phyloP scores from a whole-genome alignment of 2,888 invertebrate genomes.

The Dicycla oo region DNA sequence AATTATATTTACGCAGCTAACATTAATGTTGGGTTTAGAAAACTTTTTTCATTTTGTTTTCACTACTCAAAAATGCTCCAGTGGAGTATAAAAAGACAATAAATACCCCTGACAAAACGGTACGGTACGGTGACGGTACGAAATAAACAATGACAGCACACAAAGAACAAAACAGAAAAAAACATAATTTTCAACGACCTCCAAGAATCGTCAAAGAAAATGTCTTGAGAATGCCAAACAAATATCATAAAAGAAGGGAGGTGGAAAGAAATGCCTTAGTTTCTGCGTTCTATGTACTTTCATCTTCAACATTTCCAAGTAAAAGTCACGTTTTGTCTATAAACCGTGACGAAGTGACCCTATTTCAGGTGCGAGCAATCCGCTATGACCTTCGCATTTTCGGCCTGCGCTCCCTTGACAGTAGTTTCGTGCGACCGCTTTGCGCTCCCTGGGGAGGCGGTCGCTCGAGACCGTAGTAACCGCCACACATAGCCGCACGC shows the following conservation, averaged over 20 bases:
- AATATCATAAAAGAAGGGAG: conserved; percentile 67
- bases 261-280: conserved; percentile 58
- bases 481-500: conserved; percentile 81
- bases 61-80: conserved; percentile 26
- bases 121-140: conserved; percentile 17
- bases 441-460: conserved; percentile 80
- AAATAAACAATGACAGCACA: conserved; percentile 44
- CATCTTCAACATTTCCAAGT: conserved; percentile 78
- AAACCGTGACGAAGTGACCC: conserved; percentile 83
- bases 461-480: conserved; percentile 78
- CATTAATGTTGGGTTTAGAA: background rate
- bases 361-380: conserved; percentile 85
- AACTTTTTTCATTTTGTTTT: conserved; percentile 26
- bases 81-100: conserved; percentile 36
- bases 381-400: conserved; percentile 87
- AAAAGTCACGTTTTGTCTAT: conserved; percentile 83
- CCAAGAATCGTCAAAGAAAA: conserved; percentile 52
- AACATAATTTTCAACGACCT: conserved; percentile 49
- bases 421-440: conserved; percentile 81
- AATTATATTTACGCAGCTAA: background rate
- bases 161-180: conserved; percentile 36
- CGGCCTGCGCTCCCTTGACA: conserved; percentile 77
- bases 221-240: conserved; percentile 63
- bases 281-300: conserved; percentile 54
- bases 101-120: conserved; percentile 19